A percentile compares a stretch with the other conserved stretches of the same genome.
phyloP scores from a whole-genome alignment of 2,113 vertebrate species.

The Blennius ocellaris region DNA sequence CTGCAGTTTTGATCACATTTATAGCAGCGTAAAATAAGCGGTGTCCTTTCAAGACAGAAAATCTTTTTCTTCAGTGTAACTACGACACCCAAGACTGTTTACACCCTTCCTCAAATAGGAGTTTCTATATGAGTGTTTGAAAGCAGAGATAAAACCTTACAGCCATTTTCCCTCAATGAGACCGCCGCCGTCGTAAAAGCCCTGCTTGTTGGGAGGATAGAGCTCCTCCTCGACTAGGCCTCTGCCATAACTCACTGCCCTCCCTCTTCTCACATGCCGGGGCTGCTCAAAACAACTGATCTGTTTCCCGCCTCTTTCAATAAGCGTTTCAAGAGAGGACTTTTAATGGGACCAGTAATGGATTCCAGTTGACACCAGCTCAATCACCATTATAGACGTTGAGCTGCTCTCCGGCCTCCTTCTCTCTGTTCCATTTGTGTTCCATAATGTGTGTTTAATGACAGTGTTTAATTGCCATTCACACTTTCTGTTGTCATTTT shows the following conservation, averaged over 20 bases:
- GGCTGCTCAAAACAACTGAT: conserved; percentile 12
- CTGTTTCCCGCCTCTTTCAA: conserved; percentile 19
- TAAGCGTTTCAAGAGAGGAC: conserved; percentile 7
- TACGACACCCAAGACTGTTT: neutral
- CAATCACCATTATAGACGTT: conserved; percentile 46
- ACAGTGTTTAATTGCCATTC: conserved; percentile 44
- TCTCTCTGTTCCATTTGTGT: conserved; percentile 32
- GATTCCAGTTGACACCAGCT: conserved; percentile 48
- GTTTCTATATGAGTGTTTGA: conserved; percentile 11
- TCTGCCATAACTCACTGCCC: neutral
- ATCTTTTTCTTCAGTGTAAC: neutral
- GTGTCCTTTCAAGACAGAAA: neutral
- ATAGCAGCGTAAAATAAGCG: neutral
- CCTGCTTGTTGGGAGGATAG: neutral
- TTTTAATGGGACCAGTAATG: conserved; percentile 54
- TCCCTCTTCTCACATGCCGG: neutral
- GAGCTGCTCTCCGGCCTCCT: conserved; percentile 18
- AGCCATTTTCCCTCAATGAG: conserved; percentile 2
- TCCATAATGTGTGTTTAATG: conserved; percentile 60
- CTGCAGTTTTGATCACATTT: neutral
- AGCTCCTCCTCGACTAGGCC: neutral
- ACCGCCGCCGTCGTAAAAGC: neutral
- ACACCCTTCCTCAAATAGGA: neutral
- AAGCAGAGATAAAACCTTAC: conserved; percentile 19
- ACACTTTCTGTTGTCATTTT: conserved; percentile 30